Base-by-base conservation (phyloP, 2,888 invertebrate species). In the Campoplex capitator region DNA sequence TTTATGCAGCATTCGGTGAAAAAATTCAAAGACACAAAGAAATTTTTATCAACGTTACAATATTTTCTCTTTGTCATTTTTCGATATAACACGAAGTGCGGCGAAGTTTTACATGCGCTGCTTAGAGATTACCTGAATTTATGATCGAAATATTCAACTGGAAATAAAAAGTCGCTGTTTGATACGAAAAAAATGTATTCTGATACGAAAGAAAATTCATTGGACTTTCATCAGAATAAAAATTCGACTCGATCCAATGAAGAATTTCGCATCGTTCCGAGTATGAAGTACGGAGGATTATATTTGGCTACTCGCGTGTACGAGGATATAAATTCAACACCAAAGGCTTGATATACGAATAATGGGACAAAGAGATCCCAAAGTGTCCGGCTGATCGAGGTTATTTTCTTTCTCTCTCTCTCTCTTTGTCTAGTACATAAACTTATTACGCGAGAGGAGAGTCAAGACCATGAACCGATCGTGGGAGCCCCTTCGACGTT, bases 381-480 rank as follows among this genome's bases (percentile, higher is more conserved):
- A 87, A 84, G 84, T 89, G 88, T 88, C 84, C 85, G 84, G 76
- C 85, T 75, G 79, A 83, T 77, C 80, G 58, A 67, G 82, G 76
- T 73, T 58, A n/a, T 51, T 42, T 45, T 62, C 51, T 74, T 48
- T 81, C 18, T 51, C 35, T 62, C 28, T 81, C 18, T 51, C 23
- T 62, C 28, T 70, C 18, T 56, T 18, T 38, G 28, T 48, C 35
- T 74, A 65, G 42, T 54, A 54, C 67, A 67, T 80, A 56, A 85
- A 58, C 58, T 73, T 77, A 68, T 73, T 77, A 68, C 75, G 23
- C 23, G 23, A 23, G 67, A 48, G 71, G 51, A 56, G 78, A 85
- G 67, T 54, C 77, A 83, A 92, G 92, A 92, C 92, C 92, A 89
- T 92, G 92, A 92, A 92, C 91, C 92, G 92, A 92, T 92, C 92